Evolutionary conservation across 2,113 vertebrate genomes (phyloP).

Genomic region (Cryptotis parvus): DNA sequence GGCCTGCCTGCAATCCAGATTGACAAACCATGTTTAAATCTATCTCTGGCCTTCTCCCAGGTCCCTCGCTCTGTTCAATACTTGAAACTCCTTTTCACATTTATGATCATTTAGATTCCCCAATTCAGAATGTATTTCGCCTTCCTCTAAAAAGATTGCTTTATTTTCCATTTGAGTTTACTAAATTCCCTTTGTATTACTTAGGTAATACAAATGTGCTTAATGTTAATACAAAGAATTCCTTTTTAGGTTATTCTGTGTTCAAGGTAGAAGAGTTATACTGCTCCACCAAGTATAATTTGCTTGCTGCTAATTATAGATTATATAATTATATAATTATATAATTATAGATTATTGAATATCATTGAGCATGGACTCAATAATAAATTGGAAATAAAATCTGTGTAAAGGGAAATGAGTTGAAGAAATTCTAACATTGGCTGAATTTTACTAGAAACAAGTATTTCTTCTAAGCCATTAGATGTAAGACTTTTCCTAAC

Average conservation of each 20-base stretch:
- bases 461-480: neutral
- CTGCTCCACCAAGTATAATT: neutral
- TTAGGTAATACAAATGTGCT: neutral
- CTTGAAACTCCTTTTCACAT: neutral
- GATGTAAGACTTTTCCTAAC: neutral
- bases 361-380: neutral
- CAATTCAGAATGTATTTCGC: neutral
- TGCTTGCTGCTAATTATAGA: neutral
- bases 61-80: neutral
- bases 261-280: neutral
- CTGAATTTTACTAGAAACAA: slow-evolving; percentile 41
- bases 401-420: neutral
- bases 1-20: neutral
- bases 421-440: slow-evolving; percentile 13
- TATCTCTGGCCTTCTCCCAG: neutral
- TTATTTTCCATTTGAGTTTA: neutral
- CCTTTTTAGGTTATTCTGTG: neutral
- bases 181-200: neutral
- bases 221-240: neutral
- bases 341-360: neutral
- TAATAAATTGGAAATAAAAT: neutral
- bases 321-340: too few relatives aligned
- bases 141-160: too few relatives aligned
- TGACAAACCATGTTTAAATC: neutral
- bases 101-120: neutral